Percentiles rank a stretch among this genome's conserved stretches.
Evolutionary conservation across 1,140 invertebrate genomes (phyloP).

Genomic region (Aphelinus certus): DNA sequence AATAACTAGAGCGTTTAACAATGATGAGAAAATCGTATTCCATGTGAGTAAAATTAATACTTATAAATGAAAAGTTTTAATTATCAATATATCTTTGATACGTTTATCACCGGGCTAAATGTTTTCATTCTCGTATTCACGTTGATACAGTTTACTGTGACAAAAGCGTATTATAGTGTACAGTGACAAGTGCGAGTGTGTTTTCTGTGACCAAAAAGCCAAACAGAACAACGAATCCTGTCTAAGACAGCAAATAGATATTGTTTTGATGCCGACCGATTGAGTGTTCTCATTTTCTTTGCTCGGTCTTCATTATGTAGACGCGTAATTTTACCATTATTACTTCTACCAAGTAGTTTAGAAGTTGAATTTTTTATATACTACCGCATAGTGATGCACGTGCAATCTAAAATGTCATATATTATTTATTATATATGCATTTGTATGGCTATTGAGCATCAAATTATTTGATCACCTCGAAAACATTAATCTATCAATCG

Average conservation of each 20-base stretch:
- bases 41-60: conserved; percentile 26
- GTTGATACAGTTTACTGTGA: conserved; percentile 49
- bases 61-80: conserved; percentile 21
- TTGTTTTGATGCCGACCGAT: conserved; percentile 41
- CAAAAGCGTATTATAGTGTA: conserved; percentile 59
- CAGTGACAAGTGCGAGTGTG: conserved; percentile 62
- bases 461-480: conserved; percentile 5
- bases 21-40: conserved; percentile 28
- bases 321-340: conserved; percentile 42
- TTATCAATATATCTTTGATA: conserved; percentile 23
- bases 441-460: conserved; percentile 13
- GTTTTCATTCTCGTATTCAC: conserved; percentile 34
- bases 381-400: conserved; percentile 48
- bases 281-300: conserved; percentile 32
- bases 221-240: conserved; percentile 57
- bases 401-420: conserved; percentile 53
- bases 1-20: conserved; percentile 24
- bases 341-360: conserved; percentile 25
- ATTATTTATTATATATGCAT: not conserved
- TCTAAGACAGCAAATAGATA: conserved; percentile 51
- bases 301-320: conserved; percentile 36
- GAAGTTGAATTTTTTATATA: conserved; percentile 30
- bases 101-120: conserved; percentile 33
- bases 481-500: conserved; percentile 20
- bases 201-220: conserved; percentile 64